phyloP scores from a whole-genome alignment of 2,113 vertebrate species.

The Myotis davidii region DNA sequence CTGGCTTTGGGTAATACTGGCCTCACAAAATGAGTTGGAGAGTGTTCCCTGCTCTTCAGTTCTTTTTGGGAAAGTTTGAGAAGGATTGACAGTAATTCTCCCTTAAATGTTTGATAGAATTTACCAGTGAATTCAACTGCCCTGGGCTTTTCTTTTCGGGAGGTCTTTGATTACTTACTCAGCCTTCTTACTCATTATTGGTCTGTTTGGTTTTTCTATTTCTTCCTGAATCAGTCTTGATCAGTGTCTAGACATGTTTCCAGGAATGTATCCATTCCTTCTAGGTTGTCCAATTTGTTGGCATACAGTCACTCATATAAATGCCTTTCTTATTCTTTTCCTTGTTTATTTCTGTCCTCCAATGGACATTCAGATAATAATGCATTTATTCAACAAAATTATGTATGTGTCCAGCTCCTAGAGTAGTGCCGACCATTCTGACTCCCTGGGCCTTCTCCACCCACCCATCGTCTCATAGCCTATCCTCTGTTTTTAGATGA shows the following conservation, averaged over 20 bases:
- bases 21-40: neutral
- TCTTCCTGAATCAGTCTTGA: neutral
- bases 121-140: neutral
- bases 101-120: neutral
- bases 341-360: neutral
- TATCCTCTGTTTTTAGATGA: neutral
- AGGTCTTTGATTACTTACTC: neutral
- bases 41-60: neutral
- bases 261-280: neutral
- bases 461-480: neutral
- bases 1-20: neutral
- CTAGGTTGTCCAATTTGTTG: neutral
- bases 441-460: no score
- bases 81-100: neutral
- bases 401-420: neutral
- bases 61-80: neutral
- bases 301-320: neutral
- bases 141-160: neutral
- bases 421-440: neutral
- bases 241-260: neutral
- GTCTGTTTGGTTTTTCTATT: neutral
- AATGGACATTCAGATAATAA: neutral
- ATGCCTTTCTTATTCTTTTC: neutral
- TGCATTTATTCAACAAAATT: neutral
- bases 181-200: neutral